Evolutionary conservation across 2,888 invertebrate genomes (phyloP), one percentile per base, ranked within the genome.

Genomic region (Ernsta delagoae): DNA sequence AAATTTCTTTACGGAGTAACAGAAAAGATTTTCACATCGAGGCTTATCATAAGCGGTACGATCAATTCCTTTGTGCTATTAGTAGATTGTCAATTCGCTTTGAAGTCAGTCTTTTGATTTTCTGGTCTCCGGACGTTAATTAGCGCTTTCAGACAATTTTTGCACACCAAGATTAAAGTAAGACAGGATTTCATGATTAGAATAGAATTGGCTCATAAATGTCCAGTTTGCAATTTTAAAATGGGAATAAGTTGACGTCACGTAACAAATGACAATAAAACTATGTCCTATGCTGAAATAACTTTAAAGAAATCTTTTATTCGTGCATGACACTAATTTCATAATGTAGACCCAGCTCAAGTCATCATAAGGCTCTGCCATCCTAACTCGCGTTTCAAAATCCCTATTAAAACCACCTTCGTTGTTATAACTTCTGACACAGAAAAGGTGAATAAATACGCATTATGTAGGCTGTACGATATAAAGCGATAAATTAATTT

Each of bases 11-110:
- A 3, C 24, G 24, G 24, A 24, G 24, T 24, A 24, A 24, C 24
- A 24, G 24, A 24, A 24, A 24, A 24, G 24, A 24, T 24, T 24
- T 24, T 24, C 24, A 24, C 1, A 24, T 3, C 24, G 48, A 12
- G 48, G 48, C 48, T 48, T 48, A 48, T 45, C 11, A 61, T 61
- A 43, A 59, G 24, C 16, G 4, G 53, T 31, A 4, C 24, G 48
- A 50, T 36, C 8, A 11, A n/a, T 61, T 61, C 61, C 53, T 48
- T 61, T 61, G 50, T 48, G 48, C 36, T 65, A 41, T 65, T 24
- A 24, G 24, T 24, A 50, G 16, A 65, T 59, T 57, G 59, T 50
- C 34, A 39, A 65, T 54, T 24, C 12, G 48, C 48, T 48, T 48
- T 48, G 48, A 12, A 12, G 48, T 4, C 48, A 48, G 2, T 48